Base-by-base conservation (phyloP, 2,888 invertebrate genomes). In the Apeira syringaria region DNA sequence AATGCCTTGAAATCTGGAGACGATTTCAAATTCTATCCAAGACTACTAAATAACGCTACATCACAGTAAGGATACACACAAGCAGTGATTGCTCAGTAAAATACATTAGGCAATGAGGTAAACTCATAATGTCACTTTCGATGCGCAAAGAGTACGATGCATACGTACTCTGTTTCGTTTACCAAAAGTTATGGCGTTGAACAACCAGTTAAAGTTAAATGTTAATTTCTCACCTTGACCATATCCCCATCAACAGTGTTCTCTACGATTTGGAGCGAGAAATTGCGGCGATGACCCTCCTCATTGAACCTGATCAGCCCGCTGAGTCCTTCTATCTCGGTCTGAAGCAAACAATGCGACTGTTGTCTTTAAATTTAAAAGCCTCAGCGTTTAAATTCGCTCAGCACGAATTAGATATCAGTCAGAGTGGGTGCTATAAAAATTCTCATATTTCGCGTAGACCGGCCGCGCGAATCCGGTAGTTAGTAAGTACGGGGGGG, bases 191-290 rank as follows among this genome's bases (percentile, higher is more conserved):
- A 15, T 26, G 11, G 5, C 26, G 11, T 2, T 5, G 6, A 1
- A 26, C 2, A 6, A 13, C 7, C 2, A 9, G 26, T 8, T 9
- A n/a, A 1, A 12, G 26, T 3, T 15, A n/a, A 2, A 6, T 24
- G 9, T 11, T 28, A 31, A 11, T 17, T 5, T 5, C 76, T 80
- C 74, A 94, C 94, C 92, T 97, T 96, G 6, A 95, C 94, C 93
- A 96, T 94, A 13, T 95, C 95, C 62, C 97, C 96, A 60, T 96
- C 95, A 42, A 96, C 94, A 7, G 96, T 97, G 94, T 98, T 94
- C 81, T 97, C 96, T 59, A 98, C 95, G 49, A 97, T 94, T 74
- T 97, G 96, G 40, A 98, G 89, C 0, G 96, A 94, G 78, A 97
- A 98, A 88, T 97, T 97, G 69, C 94, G 93, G 40, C 98, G 91